These are phyloP conservation scores for Otus sunia DNA, from an alignment of 2,113 vertebrate species.

Conservation along the genomic window DNA sequence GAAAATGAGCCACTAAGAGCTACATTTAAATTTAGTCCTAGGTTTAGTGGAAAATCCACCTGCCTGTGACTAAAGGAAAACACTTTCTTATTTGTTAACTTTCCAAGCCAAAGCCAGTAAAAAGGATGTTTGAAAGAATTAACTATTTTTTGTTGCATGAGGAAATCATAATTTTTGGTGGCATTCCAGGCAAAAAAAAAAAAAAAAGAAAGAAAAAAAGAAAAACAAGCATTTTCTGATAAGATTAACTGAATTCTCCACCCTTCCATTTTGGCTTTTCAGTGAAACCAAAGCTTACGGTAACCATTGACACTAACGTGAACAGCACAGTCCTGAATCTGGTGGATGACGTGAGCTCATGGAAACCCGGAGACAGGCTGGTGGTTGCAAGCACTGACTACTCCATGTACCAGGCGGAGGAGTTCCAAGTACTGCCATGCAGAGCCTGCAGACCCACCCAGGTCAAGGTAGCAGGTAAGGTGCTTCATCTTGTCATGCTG, in stretches of 20 bases:
- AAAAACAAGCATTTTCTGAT: background rate
- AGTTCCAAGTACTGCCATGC: slow-evolving; percentile 78
- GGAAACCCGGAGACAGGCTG: slow-evolving; percentile 74
- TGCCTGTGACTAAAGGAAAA: slow-evolving; percentile 48
- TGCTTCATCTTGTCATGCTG: background rate
- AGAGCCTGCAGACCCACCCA: slow-evolving; percentile 78
- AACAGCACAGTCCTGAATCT: slow-evolving; percentile 79
- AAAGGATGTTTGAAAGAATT: background rate
- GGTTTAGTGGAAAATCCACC: slow-evolving; percentile 68
- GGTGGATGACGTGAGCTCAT: slow-evolving; percentile 69
- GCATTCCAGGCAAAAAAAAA: background rate
- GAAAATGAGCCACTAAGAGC: background rate
- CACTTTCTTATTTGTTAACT: slow-evolving; percentile 52
- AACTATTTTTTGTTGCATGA: background rate
- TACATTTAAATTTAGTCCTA: slow-evolving; percentile 39
- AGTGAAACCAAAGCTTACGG: slow-evolving; percentile 88
- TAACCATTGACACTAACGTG: slow-evolving; percentile 83
- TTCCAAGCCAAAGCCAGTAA: slow-evolving; percentile 12
- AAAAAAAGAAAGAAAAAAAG: background rate
- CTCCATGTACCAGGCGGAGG: slow-evolving; percentile 88
- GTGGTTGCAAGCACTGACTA: slow-evolving; percentile 84
- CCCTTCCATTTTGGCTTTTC: background rate
- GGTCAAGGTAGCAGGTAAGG: slow-evolving; percentile 88
- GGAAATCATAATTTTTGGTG: background rate
- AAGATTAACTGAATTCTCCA: background rate